Conservation (phyloP, 2,797 vertebrate genomes). For the Hemibagrus guttatus region DNA sequence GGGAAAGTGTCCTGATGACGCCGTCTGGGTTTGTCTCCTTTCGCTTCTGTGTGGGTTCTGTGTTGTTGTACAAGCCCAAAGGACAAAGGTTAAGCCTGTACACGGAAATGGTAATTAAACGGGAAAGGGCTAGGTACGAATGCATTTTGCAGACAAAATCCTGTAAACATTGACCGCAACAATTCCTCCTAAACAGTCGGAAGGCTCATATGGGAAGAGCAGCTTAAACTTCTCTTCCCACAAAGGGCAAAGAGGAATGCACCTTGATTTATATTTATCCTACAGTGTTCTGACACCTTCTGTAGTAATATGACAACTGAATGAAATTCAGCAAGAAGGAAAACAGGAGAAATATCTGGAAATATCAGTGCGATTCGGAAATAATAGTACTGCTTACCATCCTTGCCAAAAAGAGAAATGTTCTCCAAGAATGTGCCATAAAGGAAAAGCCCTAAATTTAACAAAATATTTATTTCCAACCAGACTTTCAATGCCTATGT, state of each 20-base stretch:
- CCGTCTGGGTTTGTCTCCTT: conserved; percentile 14
- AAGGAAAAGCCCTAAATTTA: background rate
- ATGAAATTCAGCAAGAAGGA: background rate
- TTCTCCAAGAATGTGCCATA: background rate
- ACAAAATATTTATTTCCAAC: background rate
- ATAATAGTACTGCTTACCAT: background rate
- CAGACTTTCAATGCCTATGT: background rate
- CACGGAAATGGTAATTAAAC: background rate
- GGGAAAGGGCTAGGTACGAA: background rate
- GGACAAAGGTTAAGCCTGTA: background rate
- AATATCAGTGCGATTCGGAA: background rate
- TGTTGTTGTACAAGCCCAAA: background rate
- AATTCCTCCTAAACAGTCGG: background rate
- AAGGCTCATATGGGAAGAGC: background rate
- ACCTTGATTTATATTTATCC: background rate
- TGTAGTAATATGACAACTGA: background rate
- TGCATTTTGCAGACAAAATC: background rate
- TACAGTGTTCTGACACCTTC: background rate
- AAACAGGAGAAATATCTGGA: background rate
- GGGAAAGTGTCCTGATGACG: conserved; percentile 45
- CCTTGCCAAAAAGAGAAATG: background rate
- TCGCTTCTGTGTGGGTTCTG: background rate
- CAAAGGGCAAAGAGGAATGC: background rate
- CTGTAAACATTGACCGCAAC: background rate
- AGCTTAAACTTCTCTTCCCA: background rate